These are phyloP conservation scores for Hystrix cristata DNA, from an alignment of 2,113 vertebrate genomes.

Conservation along the genomic window DNA sequence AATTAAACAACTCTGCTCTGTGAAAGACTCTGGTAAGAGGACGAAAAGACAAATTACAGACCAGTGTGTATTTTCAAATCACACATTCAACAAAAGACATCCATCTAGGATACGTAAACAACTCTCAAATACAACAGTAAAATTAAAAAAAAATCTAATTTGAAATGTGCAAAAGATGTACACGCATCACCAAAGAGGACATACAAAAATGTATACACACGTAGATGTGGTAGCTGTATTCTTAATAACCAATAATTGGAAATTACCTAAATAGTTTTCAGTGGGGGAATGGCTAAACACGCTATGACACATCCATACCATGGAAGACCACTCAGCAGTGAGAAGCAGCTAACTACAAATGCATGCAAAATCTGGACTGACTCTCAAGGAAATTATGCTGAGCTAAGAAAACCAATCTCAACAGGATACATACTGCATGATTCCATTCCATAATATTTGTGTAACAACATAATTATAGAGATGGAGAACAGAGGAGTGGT, in stretches of 20 bases:
- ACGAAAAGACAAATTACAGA: constrained; percentile 29
- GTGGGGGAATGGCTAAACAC: background rate
- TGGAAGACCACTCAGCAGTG: background rate
- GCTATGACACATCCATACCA: background rate
- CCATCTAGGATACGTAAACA: background rate
- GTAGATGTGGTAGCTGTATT: background rate
- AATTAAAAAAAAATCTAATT: background rate
- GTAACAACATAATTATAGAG: constrained; percentile 51
- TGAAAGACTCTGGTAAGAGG: constrained; percentile 13
- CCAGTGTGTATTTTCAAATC: constrained; percentile 17
- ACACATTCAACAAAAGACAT: background rate
- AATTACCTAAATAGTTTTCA: constrained; percentile 11
- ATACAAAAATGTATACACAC: background rate
- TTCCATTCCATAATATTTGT: constrained; percentile 37
- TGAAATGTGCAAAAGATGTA: background rate
- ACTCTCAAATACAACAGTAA: constrained; percentile 4
- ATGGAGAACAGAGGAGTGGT: constrained; percentile 24
- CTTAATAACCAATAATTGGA: constrained; percentile 6
- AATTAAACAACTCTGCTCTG: background rate
- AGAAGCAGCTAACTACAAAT: constrained; percentile 9
- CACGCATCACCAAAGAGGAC: background rate
- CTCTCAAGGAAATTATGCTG: constrained; percentile 53
- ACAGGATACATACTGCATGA: background rate
- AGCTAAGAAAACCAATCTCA: constrained; percentile 56
- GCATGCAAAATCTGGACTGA: background rate